Evolutionary conservation across 1,140 invertebrate genomes (phyloP), one percentile per base, ranked within the genome.

Genomic region (Cyrtorhinus lividipennis): DNA sequence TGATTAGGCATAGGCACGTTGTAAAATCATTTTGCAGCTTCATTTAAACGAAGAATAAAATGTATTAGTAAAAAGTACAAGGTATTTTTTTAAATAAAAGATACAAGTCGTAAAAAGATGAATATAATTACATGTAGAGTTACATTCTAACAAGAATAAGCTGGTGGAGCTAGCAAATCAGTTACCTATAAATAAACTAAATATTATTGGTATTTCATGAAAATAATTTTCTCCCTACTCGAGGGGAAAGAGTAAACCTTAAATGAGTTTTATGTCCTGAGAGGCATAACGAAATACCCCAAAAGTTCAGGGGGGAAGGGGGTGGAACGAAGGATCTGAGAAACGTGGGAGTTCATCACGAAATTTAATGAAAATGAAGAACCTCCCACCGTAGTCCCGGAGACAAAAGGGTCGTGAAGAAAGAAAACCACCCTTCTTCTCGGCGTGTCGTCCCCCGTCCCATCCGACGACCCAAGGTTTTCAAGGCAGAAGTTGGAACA

Each of bases 361-460:
- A 53, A 53, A 10, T 53, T 53, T 53, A 53, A 53, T 53, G 48
- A 53, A 53, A 53, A 53, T 53, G 48, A 53, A 53, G 48, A 53
- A 53, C 48, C 48, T 8, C 20, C 12, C 48, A 13, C 15, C 48
- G 10, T 53, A 10, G 10, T 15, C 48, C 18, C 48, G 3, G 48
- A 53, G 48, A 53, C 48, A 53, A 53, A 53, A 22, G 48, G 48
- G 48, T 53, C 20, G 48, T 22, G 48, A 20, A 53, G 48, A 53
- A 53, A 53, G 48, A 53, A 53, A 22, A 53, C 30, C 30, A 10
- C 12, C 20, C 48, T 10, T 10, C 48, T 53, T n/a, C 38, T 44
- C 38, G n/a, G n/a, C 38, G 8, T n/a, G 8, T n/a, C 38, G 8
- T 44, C 20, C 48, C 20, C 48, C 48, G 10, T 53, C 48, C 48